Evolutionary conservation across 2,797 vertebrate species (phyloP).

Genomic region (Argentina silus): DNA sequence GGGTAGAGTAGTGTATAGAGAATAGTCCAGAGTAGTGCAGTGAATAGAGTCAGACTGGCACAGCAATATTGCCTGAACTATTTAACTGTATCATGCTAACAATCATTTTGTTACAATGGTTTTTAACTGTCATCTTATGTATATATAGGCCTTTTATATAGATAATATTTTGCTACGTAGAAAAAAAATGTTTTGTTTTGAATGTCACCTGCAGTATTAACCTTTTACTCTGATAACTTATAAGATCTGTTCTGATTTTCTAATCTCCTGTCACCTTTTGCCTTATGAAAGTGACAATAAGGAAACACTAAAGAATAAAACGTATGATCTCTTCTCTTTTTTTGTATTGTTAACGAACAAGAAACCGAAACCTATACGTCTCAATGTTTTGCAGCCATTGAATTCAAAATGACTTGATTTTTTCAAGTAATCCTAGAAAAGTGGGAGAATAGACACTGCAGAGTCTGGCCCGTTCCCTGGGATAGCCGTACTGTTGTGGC

Average conservation of each 20-base stretch:
- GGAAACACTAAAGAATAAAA: slow-evolving; percentile 64
- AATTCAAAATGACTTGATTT: slow-evolving; percentile 99
- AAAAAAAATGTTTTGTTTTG: slow-evolving; percentile 75
- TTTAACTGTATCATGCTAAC: slow-evolving; percentile 75
- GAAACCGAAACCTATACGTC: slow-evolving; percentile 90
- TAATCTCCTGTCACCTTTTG: slow-evolving; percentile 90
- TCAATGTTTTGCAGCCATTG: slow-evolving; percentile 99
- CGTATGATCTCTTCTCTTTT: slow-evolving; percentile 47
- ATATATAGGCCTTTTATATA: slow-evolving; percentile 43
- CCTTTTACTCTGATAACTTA: slow-evolving; percentile 73
- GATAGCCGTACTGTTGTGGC: slow-evolving; percentile 99
- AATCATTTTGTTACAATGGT: slow-evolving; percentile 77
- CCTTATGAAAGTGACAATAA: slow-evolving; percentile 88
- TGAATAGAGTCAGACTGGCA: slow-evolving; percentile 58
- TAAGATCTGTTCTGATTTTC: slow-evolving; percentile 83
- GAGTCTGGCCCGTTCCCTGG: slow-evolving; percentile 99
- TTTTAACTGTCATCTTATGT: slow-evolving; percentile 78
- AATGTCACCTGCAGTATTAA: slow-evolving; percentile 80
- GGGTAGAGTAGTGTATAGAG: slow-evolving; percentile 52
- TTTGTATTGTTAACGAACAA: slow-evolving; percentile 86
- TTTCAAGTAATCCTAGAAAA: slow-evolving; percentile 99
- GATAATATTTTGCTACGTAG: slow-evolving; percentile 69
- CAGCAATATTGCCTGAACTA: slow-evolving; percentile 63
- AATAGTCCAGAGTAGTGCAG: slow-evolving; percentile 55
- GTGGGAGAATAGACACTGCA: slow-evolving; percentile 99